A percentile compares a stretch with the other conserved stretches of the same genome.
phyloP scores from a whole-genome alignment of 2,888 invertebrate genomes.

The Dione juno region DNA sequence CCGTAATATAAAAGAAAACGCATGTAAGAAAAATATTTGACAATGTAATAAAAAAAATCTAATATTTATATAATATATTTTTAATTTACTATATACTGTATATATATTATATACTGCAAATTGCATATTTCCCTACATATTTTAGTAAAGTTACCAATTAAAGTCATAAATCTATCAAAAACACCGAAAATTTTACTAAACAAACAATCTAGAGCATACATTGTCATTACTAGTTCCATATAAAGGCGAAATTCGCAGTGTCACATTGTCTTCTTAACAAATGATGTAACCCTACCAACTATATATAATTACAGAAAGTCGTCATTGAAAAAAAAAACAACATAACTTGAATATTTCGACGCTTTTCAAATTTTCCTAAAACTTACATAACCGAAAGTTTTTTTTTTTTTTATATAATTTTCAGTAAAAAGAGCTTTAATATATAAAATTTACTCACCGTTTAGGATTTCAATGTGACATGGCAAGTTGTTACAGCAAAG shows the following conservation, averaged over 20 bases:
- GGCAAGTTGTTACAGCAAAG: constrained; percentile 51
- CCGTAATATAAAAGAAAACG: no score
- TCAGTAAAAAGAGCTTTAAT: background rate
- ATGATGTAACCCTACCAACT: constrained; percentile 17
- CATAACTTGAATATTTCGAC: background rate
- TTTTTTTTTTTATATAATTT: background rate
- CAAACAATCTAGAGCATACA: background rate
- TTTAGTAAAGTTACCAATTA: no score
- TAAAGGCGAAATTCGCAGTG: background rate
- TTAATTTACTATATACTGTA: no score
- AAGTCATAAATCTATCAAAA: no score
- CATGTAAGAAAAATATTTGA: no score
- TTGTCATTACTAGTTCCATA: background rate
- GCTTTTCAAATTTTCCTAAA: background rate
- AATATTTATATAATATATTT: no score
- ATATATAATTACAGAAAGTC: background rate
- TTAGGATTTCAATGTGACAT: constrained; percentile 18
- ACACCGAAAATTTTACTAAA: background rate
- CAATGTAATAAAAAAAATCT: no score
- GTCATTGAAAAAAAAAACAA: background rate
- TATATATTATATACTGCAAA: no score
- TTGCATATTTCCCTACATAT: no score
- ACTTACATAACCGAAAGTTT: background rate
- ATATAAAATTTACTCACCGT: constrained; percentile 10
- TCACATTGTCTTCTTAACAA: background rate